Base-by-base conservation (phyloP, 2,888 invertebrate species). In the Pantelozetes paolii region DNA sequence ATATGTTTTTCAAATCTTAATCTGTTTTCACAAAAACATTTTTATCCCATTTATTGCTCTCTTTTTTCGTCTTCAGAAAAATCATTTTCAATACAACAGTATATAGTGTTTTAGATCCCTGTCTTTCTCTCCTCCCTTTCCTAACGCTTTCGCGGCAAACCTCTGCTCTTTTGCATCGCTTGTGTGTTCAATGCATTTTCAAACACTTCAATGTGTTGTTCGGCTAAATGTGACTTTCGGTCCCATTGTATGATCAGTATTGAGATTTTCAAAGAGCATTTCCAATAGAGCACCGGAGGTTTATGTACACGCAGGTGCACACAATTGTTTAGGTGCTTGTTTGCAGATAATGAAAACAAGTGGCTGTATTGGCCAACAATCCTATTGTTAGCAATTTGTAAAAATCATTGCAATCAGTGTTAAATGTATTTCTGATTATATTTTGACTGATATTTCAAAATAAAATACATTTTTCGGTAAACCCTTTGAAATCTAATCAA, bases 271-370 rank as follows among this genome's bases (percentile, higher is more conserved):
- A 36, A 36, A 9, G 36, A 36, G 36, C 36, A 36, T 5, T 8
- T 5, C 6, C 36, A 8, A 36, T 36, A n/a, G n/a, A n/a, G 36
- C 36, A 36, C 36, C n/a, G n/a, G n/a, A n/a, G n/a, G n/a, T n/a
- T n/a, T n/a, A 36, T 9, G 9, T 9, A 50, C 50, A 59, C 59
- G 59, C 59, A 59, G 59, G 59, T 59, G 59, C 59, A 59, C 59
- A 50, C 59, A 28, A 28, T 59, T 26, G 23, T 59, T 59, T 15
- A 20, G 50, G 50, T 50, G 50, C 6, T 20, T 50, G 50, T 20
- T 9, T 13, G 20, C 28, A 15, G 28, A 26, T 50, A 54, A 20
- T 23, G 26, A 30, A 59, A 59, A 30, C 57, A 57, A 59, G 59
- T 59, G 59, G 59, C 28, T 30, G 20, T 59, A 59, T 5, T 36